These are phyloP conservation scores for Orius insidiosus DNA, from an alignment of 1,140 invertebrate genomes.

Conservation along the genomic window DNA sequence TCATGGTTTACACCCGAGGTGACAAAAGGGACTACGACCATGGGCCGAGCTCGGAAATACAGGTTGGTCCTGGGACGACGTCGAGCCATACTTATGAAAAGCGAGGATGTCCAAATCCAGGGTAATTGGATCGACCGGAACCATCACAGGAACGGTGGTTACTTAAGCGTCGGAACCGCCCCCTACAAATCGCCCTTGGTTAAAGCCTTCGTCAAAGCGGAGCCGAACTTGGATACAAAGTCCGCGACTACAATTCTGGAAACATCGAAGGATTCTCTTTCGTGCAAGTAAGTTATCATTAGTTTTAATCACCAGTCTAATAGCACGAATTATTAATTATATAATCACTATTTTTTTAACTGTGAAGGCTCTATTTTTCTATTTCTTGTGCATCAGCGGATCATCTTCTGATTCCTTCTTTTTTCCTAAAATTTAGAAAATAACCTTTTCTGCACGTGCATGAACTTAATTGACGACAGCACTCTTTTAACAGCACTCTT, in stretches of 20 bases:
- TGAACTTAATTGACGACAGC: too few relatives aligned
- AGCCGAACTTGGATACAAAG: constrained; percentile 31
- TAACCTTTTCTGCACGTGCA: too few relatives aligned
- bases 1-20: constrained; percentile 58
- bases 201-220: constrained; percentile 31
- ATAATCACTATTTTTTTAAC: too few relatives aligned
- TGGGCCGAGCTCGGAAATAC: constrained; percentile 44
- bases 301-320: not conserved
- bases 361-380: too few relatives aligned
- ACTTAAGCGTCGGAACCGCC: constrained; percentile 23
- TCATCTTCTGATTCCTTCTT: too few relatives aligned
- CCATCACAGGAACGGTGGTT: constrained; percentile 23
- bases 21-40: constrained; percentile 40
- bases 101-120: constrained; percentile 23
- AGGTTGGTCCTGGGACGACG: constrained; percentile 44
- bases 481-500: too few relatives aligned
- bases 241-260: constrained; percentile 33
- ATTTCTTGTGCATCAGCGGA: too few relatives aligned
- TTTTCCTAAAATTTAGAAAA: too few relatives aligned
- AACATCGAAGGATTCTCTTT: constrained; percentile 30
- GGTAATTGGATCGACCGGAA: constrained; percentile 7
- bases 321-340: too few relatives aligned
- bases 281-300: constrained; percentile 28
- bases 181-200: constrained; percentile 25
- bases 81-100: constrained; percentile 34